Conservation (phyloP, 2,113 vertebrate genomes). For the Leptocoma aspasia region DNA sequence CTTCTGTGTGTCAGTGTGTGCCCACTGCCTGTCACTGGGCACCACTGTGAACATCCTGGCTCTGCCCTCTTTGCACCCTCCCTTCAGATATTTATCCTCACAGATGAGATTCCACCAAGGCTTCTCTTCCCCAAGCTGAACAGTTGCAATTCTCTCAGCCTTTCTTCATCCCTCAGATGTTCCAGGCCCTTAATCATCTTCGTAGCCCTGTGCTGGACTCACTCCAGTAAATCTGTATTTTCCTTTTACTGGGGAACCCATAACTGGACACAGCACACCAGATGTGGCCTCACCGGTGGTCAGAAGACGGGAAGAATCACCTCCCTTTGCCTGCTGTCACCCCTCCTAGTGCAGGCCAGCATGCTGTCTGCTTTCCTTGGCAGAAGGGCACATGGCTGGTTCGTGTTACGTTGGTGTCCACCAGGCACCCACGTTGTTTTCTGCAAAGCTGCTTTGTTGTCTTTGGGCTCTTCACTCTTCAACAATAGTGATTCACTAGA, state of each 20-base stretch:
- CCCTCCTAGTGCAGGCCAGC: background rate
- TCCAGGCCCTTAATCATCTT: background rate
- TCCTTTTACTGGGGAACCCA: background rate
- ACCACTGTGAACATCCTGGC: background rate
- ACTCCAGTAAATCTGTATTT: background rate
- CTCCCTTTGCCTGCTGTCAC: background rate
- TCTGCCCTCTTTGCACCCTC: background rate
- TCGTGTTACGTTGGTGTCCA: background rate
- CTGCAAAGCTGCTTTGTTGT: background rate
- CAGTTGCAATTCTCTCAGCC: background rate
- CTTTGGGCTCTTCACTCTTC: background rate
- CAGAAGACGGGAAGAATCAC: background rate
- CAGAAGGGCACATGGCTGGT: background rate
- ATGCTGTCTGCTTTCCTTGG: background rate
- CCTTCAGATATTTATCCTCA: background rate
- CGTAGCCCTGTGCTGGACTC: fast-evolving
- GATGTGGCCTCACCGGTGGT: background rate
- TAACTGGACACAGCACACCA: background rate
- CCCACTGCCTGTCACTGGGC: background rate
- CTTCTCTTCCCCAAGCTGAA: background rate
- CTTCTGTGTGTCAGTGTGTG: background rate
- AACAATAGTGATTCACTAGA: background rate
- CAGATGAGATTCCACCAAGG: fast-evolving
- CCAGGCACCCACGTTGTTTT: background rate
- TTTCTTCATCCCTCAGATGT: background rate